These are phyloP conservation scores for Tautogolabrus adspersus DNA, from an alignment of 2,113 vertebrate species.

Conservation along the genomic window DNA sequence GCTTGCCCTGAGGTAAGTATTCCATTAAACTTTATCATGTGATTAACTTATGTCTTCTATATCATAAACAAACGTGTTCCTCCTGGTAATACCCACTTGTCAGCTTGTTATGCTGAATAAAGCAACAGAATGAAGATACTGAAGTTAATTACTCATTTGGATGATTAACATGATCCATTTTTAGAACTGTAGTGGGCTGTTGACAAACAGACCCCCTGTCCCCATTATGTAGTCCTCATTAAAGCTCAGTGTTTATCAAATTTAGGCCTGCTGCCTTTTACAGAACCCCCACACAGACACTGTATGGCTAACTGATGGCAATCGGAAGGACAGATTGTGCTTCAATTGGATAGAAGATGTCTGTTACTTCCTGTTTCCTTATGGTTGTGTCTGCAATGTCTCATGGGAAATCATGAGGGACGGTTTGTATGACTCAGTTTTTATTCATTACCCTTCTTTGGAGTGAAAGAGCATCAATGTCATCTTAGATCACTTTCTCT, in stretches of 20 bases:
- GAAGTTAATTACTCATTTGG: conserved; percentile 47
- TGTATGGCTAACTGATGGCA: conserved; percentile 74
- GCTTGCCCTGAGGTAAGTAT: background rate
- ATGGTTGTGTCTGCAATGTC: conserved; percentile 55
- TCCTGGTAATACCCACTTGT: background rate
- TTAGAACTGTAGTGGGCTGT: conserved; percentile 40
- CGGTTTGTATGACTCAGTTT: conserved; percentile 36
- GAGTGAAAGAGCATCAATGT: background rate
- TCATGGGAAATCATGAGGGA: conserved; percentile 45
- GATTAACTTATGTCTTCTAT: background rate
- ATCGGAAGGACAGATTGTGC: conserved; percentile 78
- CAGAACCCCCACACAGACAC: conserved; percentile 66
- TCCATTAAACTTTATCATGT: background rate
- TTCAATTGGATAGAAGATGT: conserved; percentile 80
- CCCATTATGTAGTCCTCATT: conserved; percentile 66
- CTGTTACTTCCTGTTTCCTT: conserved; percentile 75
- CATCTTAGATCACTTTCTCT: conserved; percentile 1
- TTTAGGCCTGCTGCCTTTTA: conserved; percentile 71
- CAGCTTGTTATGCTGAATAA: background rate
- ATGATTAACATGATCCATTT: conserved; percentile 57
- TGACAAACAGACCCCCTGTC: conserved; percentile 55
- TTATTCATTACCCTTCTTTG: background rate
- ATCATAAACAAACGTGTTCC: background rate
- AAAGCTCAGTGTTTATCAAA: conserved; percentile 71
- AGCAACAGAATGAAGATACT: conserved; percentile 17